A percentile compares a stretch with the other conserved stretches of the same genome.
These are phyloP conservation scores for Anas platyrhynchos DNA, from an alignment of 2,113 vertebrate species.

Conservation along the genomic window DNA sequence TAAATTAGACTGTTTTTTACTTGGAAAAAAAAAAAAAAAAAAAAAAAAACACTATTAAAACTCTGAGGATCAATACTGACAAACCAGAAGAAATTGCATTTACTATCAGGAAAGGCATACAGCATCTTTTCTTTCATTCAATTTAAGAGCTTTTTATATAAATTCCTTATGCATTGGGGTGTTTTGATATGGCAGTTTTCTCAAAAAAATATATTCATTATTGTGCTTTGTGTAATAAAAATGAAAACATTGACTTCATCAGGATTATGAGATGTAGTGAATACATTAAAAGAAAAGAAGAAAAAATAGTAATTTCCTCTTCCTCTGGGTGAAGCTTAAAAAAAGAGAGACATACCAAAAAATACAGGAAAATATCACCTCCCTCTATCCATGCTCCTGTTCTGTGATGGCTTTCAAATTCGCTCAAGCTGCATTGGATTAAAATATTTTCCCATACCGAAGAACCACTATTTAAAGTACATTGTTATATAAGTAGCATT, in stretches of 20 bases:
- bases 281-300: background rate
- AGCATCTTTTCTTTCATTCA: conserved; percentile 42
- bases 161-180: conserved; percentile 14
- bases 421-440: background rate
- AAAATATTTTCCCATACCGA: conserved; percentile 1
- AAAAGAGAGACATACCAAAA: background rate
- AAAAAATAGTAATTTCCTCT: background rate
- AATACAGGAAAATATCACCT: background rate
- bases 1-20: conserved; percentile 67
- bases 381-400: background rate
- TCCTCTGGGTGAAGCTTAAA: background rate
- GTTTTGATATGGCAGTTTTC: conserved; percentile 7
- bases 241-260: background rate
- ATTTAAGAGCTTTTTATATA: conserved; percentile 22
- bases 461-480: conserved; percentile 34
- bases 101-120: conserved; percentile 60
- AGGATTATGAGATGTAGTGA: background rate
- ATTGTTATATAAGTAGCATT: conserved; percentile 26
- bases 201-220: background rate
- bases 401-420: conserved; percentile 1
- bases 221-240: conserved; percentile 15
- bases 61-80: conserved; percentile 56
- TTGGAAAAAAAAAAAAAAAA: conserved; percentile 50
- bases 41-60: conserved; percentile 60
- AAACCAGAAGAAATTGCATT: conserved; percentile 62